Conservation (phyloP, 2,888 invertebrate species). For the Drosophila greeni region DNA sequence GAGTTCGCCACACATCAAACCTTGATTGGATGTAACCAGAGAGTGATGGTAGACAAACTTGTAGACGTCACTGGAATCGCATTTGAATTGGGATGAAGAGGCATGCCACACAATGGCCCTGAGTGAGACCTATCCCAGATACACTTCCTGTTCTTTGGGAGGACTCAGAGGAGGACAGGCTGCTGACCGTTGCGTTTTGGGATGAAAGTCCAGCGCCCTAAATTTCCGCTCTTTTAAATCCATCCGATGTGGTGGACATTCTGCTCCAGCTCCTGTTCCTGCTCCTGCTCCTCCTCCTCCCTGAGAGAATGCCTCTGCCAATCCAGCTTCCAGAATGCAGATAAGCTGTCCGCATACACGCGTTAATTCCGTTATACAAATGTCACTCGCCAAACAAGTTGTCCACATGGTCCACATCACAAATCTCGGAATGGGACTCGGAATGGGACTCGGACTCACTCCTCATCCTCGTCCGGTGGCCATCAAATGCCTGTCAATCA, state of each 20-base stretch:
- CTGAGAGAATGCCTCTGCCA: slow-evolving; percentile 12
- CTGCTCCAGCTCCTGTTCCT: neutral
- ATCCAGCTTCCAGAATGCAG: slow-evolving; percentile 16
- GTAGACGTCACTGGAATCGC: slow-evolving; percentile 17
- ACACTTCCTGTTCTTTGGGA: slow-evolving; percentile 27
- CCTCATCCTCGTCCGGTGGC: slow-evolving; percentile 8
- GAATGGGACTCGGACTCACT: neutral
- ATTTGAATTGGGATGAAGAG: slow-evolving; percentile 20
- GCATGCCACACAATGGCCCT: slow-evolving; percentile 8
- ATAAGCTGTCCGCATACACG: slow-evolving; percentile 25
- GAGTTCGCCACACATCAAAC: slow-evolving; percentile 30
- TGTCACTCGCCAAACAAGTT: slow-evolving; percentile 38
- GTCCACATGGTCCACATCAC: slow-evolving; percentile 7
- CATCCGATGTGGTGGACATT: neutral
- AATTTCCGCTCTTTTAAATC: slow-evolving; percentile 44
- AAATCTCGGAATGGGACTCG: neutral
- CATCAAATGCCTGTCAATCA: slow-evolving; percentile 47
- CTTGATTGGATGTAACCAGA: slow-evolving; percentile 43
- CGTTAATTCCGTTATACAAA: slow-evolving; percentile 50
- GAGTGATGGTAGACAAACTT: slow-evolving; percentile 34
- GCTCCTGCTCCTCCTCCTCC: neutral
- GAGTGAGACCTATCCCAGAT: slow-evolving; percentile 12
- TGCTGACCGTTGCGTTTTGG: too few relatives aligned
- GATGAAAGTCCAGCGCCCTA: slow-evolving; percentile 29
- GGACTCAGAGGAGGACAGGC: too few relatives aligned